phyloP scores from a whole-genome alignment of 2,797 vertebrate species.

The Fistularia tabacaria region DNA sequence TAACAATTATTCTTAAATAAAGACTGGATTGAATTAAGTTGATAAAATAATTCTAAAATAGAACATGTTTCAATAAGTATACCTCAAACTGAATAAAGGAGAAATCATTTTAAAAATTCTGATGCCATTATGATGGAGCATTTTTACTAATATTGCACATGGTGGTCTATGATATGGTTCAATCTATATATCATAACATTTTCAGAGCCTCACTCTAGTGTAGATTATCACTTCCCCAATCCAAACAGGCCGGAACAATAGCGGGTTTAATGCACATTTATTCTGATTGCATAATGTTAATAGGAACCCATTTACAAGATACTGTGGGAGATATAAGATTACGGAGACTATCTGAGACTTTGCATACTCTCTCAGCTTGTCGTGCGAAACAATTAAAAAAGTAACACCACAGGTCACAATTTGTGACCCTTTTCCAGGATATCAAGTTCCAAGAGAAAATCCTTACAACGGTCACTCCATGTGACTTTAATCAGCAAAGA shows the following conservation, averaged over 20 bases:
- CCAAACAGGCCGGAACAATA: conserved; percentile 66
- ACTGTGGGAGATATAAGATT: conserved; percentile 75
- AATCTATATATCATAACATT: conserved; percentile 49
- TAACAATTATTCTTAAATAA: conserved; percentile 78
- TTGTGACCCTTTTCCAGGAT: conserved; percentile 41
- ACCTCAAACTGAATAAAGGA: conserved; percentile 72
- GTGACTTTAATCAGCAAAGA: conserved; percentile 37
- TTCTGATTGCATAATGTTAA: conserved; percentile 85
- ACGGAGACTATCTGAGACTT: conserved; percentile 67
- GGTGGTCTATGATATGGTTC: conserved; percentile 66
- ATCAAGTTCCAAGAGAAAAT: conserved; percentile 42
- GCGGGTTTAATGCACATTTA: conserved; percentile 81
- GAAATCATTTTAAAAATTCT: conserved; percentile 53
- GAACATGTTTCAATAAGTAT: conserved; percentile 67
- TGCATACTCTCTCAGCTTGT: conserved; percentile 62
- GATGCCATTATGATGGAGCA: conserved; percentile 72
- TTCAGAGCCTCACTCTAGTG: conserved; percentile 42
- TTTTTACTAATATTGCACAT: conserved; percentile 79
- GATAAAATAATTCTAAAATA: conserved; percentile 52
- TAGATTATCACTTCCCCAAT: conserved; percentile 6
- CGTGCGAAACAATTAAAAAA: conserved; percentile 62
- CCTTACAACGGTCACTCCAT: conserved; percentile 33
- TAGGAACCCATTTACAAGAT: conserved; percentile 78
- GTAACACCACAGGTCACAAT: conserved; percentile 53
- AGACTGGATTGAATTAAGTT: conserved; percentile 70